phyloP scores from a whole-genome alignment of 2,797 vertebrate species.

The Synaphobranchus kaupii region DNA sequence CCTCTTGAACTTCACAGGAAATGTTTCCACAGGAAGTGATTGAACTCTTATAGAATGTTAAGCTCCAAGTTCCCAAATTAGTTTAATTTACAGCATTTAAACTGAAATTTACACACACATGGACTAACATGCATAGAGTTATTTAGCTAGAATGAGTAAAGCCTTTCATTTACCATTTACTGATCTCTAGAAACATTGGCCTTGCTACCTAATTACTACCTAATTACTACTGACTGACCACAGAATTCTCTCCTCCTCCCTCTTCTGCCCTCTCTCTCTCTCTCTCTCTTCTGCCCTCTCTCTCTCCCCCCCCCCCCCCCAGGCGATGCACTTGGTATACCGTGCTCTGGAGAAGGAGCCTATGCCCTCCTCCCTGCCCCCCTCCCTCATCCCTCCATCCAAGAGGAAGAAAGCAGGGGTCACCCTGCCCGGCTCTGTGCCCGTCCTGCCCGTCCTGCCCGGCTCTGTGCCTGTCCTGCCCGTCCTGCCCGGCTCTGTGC shows the following conservation, averaged over 20 bases:
- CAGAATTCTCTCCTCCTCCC: neutral
- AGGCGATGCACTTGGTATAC: slow-evolving; percentile 98
- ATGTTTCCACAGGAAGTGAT: no score
- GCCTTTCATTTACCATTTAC: no score
- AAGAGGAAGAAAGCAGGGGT: slow-evolving; percentile 85
- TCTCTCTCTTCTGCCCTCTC: neutral
- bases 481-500: slow-evolving; percentile 81
- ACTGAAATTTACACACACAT: no score
- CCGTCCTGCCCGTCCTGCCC: slow-evolving; percentile 82
- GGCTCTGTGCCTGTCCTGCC: slow-evolving; percentile 79
- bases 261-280: neutral
- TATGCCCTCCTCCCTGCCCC: slow-evolving; percentile 79
- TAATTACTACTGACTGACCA: no score
- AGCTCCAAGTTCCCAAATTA: no score
- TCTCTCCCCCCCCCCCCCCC: slow-evolving; percentile 19
- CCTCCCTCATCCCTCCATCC: slow-evolving; percentile 85
- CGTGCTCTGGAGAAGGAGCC: slow-evolving; percentile 93
- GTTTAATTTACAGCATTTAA: no score
- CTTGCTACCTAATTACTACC: no score
- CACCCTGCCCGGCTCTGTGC: slow-evolving; percentile 79
- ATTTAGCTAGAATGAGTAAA: no score
- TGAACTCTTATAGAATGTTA: no score
- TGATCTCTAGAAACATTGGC: no score
- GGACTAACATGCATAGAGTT: no score
- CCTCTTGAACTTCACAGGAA: no score